Percentiles rank a stretch among this genome's conserved stretches.
Evolutionary conservation across 2,797 vertebrate species (phyloP).

Genomic region (Selene dorsalis): DNA sequence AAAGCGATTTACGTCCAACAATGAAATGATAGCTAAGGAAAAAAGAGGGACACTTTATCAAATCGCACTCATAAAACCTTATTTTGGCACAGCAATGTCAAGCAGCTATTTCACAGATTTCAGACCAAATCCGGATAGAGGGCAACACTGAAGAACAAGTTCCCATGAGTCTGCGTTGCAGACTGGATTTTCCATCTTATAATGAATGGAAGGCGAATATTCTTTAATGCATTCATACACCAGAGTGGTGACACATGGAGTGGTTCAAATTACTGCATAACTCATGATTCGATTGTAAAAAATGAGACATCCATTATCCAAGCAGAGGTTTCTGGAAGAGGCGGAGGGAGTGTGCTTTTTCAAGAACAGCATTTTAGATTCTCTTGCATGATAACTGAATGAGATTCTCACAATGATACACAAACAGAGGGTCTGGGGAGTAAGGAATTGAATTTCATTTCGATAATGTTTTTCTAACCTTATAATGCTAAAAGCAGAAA

Average conservation of each 20-base stretch:
- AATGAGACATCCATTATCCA: constrained; percentile 49
- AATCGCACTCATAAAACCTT: constrained; percentile 18
- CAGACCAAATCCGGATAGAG: constrained; percentile 41
- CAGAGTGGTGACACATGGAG: constrained; percentile 44
- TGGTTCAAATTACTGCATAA: constrained; percentile 61
- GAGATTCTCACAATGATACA: constrained; percentile 13
- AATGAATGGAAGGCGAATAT: constrained; percentile 71
- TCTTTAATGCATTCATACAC: constrained; percentile 65
- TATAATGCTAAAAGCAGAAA: constrained; percentile 1
- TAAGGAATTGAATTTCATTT: constrained; percentile 13
- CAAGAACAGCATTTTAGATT: constrained; percentile 34
- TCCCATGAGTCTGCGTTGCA: constrained; percentile 28
- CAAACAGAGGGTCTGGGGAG: constrained; percentile 9
- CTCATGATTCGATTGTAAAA: constrained; percentile 57
- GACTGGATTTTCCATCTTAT: constrained; percentile 65
- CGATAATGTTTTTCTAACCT: constrained; percentile 25
- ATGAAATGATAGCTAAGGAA: not conserved
- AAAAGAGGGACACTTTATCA: not conserved
- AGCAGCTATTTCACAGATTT: constrained; percentile 71
- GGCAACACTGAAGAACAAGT: constrained; percentile 22
- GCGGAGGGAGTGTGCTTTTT: constrained; percentile 6
- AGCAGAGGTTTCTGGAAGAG: constrained; percentile 22
- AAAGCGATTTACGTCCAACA: constrained; percentile 12
- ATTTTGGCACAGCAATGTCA: constrained; percentile 41
- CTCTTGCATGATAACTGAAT: constrained; percentile 34